phyloP scores from a whole-genome alignment of 2,888 invertebrate species.

The Aricia artaxerxes region DNA sequence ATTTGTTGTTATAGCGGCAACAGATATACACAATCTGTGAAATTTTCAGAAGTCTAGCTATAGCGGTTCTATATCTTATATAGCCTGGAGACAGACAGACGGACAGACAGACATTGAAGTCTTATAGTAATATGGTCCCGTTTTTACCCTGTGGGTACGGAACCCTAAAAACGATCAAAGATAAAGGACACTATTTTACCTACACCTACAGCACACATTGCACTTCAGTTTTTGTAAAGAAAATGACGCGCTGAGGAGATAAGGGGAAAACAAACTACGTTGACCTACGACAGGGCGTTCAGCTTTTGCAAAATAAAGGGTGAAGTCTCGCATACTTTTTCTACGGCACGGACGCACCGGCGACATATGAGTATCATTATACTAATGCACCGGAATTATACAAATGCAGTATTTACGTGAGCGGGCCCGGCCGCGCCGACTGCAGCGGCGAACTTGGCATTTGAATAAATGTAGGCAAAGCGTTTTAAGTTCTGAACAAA shows the following conservation, averaged over 20 bases:
- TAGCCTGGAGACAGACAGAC: too few relatives aligned
- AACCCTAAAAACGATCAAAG: not conserved
- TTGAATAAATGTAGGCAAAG: slow-evolving; percentile 26
- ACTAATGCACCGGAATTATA: slow-evolving; percentile 26
- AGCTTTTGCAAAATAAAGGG: slow-evolving; percentile 15
- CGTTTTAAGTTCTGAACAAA: not conserved
- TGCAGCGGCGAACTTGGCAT: slow-evolving; percentile 23
- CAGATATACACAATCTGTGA: too few relatives aligned
- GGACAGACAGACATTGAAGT: too few relatives aligned
- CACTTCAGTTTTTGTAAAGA: slow-evolving; percentile 11
- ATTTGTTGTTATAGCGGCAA: too few relatives aligned
- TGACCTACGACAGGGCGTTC: slow-evolving; percentile 12
- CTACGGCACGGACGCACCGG: not conserved
- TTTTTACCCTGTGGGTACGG: too few relatives aligned
- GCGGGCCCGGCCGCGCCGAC: not conserved
- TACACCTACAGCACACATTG: not conserved
- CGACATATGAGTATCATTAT: slow-evolving; percentile 28
- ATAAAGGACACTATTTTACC: not conserved
- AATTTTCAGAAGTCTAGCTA: too few relatives aligned
- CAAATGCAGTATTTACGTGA: slow-evolving; percentile 27
- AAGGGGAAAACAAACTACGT: slow-evolving; percentile 5
- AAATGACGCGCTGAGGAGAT: slow-evolving; percentile 1
- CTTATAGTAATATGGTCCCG: too few relatives aligned
- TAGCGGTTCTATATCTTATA: too few relatives aligned
- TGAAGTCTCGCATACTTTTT: slow-evolving; percentile 8